A percentile compares a stretch with the other conserved stretches of the same genome.
phyloP scores from a whole-genome alignment of 2,113 vertebrate species.

The Pomatorhinus ruficollis region DNA sequence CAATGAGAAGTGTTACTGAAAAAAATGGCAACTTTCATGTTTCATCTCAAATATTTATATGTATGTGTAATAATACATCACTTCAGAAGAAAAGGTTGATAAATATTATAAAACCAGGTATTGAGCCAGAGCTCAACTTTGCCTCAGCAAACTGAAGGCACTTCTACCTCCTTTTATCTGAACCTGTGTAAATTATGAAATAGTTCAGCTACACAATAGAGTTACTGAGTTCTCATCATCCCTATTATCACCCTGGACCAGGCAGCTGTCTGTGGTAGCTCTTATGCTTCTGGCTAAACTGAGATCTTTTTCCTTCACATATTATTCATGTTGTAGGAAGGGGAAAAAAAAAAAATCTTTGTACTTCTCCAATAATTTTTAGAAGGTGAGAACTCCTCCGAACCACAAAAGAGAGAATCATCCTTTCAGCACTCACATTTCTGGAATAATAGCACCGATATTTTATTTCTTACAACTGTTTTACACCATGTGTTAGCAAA shows the following conservation, averaged over 20 bases:
- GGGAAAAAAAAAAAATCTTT: neutral
- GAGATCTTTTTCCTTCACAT: neutral
- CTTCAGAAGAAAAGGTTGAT: neutral
- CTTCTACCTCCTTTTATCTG: neutral
- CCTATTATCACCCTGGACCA: neutral
- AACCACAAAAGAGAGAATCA: neutral
- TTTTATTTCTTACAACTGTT: slow-evolving; percentile 1
- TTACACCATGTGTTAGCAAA: neutral
- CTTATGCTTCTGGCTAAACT: neutral
- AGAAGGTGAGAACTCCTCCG: neutral
- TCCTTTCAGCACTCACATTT: neutral
- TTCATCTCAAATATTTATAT: neutral
- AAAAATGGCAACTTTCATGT: neutral
- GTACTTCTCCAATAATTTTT: neutral
- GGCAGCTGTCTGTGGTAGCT: neutral
- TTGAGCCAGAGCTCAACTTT: neutral
- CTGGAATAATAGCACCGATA: neutral
- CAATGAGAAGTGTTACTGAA: neutral
- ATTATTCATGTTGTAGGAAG: neutral
- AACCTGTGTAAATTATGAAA: neutral
- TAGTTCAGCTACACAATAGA: neutral
- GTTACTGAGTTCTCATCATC: neutral
- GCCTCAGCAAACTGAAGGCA: neutral
- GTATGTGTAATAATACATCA: neutral
- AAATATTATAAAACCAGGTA: neutral